Conservation (phyloP, 2,797 vertebrate genomes). For the Acipenser oxyrinchus region DNA sequence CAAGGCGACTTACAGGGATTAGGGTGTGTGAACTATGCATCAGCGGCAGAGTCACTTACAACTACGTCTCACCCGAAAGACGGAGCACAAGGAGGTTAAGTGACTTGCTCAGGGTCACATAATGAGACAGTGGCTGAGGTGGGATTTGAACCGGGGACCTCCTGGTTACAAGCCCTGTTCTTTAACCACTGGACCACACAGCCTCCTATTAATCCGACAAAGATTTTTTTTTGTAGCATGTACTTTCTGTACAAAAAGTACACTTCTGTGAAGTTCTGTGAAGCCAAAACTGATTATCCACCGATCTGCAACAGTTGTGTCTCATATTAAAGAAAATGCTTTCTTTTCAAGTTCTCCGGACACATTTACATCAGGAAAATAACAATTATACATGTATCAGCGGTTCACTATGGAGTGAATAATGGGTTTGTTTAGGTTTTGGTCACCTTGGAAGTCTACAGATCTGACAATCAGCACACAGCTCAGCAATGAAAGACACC, state of each 20-base stretch:
- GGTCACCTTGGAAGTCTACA: conserved; percentile 4
- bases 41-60: too few relatives aligned
- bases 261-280: conserved; percentile 15
- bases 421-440: conserved; percentile 18
- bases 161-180: too few relatives aligned
- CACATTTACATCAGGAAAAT: conserved; percentile 33
- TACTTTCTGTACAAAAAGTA: conserved; percentile 1
- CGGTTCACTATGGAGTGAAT: conserved; percentile 15
- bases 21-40: too few relatives aligned
- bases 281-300: conserved; percentile 32
- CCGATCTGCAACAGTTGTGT: conserved; percentile 20
- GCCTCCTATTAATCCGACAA: too few relatives aligned
- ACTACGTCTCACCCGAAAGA: too few relatives aligned
- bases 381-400: conserved; percentile 18
- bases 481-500: conserved; percentile 4
- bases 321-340: conserved; percentile 19
- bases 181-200: too few relatives aligned
- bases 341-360: conserved; percentile 23
- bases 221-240: background rate
- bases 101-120: too few relatives aligned
- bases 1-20: too few relatives aligned
- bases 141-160: too few relatives aligned
- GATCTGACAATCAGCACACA: background rate
- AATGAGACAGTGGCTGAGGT: too few relatives aligned
- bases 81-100: too few relatives aligned